Percentiles rank a stretch among this genome's conserved stretches.
Conservation (phyloP, 37 sponge, comb jelly and placozoan genomes). For the Oopsacas minuta region DNA sequence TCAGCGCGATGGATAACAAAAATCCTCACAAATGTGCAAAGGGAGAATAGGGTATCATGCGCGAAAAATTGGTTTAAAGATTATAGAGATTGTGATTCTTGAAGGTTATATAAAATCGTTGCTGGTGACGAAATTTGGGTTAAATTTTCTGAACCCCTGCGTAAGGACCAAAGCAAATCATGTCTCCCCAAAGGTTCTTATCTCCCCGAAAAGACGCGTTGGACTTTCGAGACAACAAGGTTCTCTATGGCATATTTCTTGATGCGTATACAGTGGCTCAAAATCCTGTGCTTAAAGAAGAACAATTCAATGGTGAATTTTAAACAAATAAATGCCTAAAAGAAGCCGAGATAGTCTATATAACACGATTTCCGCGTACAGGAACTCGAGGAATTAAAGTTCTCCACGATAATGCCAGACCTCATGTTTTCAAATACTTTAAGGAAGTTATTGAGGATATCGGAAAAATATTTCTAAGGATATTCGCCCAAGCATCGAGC, state of each 20-base stretch:
- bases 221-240: constrained; percentile 8
- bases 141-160: too few relatives aligned
- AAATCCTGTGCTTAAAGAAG: neutral
- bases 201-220: too few relatives aligned
- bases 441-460: neutral
- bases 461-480: too few relatives aligned
- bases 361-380: neutral
- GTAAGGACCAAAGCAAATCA: too few relatives aligned
- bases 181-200: too few relatives aligned
- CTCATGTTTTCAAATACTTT: neutral
- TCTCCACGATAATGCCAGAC: neutral
- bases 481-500: too few relatives aligned
- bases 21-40: neutral
- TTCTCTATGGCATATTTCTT: constrained; percentile 7
- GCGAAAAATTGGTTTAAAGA: neutral
- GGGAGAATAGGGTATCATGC: neutral
- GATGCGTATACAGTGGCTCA: constrained; percentile 4
- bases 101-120: too few relatives aligned
- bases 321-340: neutral
- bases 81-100: too few relatives aligned
- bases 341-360: constrained; percentile 5
- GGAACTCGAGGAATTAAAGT: neutral
- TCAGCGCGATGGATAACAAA: too few relatives aligned
- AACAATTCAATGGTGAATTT: neutral
- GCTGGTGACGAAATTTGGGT: too few relatives aligned